Evolutionary conservation across 1,140 invertebrate species (phyloP), one percentile per base, ranked within the genome.

Genomic region (Drosophila bifasciata): DNA sequence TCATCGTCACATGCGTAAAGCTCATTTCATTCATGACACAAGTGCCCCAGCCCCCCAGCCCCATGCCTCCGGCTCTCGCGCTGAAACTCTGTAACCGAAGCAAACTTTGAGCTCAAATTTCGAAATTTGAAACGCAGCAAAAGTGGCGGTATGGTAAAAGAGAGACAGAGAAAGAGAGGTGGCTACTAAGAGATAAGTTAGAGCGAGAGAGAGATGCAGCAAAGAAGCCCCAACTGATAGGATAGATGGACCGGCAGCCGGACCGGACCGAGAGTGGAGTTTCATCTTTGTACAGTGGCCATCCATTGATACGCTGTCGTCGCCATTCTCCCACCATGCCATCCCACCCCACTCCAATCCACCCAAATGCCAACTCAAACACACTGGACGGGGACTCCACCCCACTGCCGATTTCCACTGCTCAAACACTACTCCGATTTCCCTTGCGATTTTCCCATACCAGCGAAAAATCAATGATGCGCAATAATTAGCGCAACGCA

Each of bases 401-500:
- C n/a, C 23, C 23, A 6, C 23, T 25, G 23, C 5, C 23, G 23
- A 36, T 36, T 28, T 5, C 32, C 32, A 13, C 32, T 36, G 11
- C 11, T 13, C 32, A 36, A 36, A 36, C 32, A 36, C 11, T 36
- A 36, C 32, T 36, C 32, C 32, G 32, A 36, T 36, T 36, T 36
- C 32, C 32, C 32, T 36, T 4, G 32, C 32, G 11, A 36, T 36
- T 55, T 15, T 28, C 28, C 5, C 40, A 28, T 53, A 28, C 17
- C 17, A 32, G 32, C 50, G 55, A 64, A 48, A 62, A 78, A 66
- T 78, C 83, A 88, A 79, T 86, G 83, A 71, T 79, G 83, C 78
- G 75, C 83, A 83, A 76, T 88, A 86, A 86, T 86, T 86, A 86
- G 83, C 83, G 61, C 76, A 66, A 52, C 80, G 63, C 32, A 36